These are phyloP conservation scores for Amphimedon queenslandica DNA, from an alignment of 37 sponge, comb jelly and placozoan species.

Conservation along the genomic window DNA sequence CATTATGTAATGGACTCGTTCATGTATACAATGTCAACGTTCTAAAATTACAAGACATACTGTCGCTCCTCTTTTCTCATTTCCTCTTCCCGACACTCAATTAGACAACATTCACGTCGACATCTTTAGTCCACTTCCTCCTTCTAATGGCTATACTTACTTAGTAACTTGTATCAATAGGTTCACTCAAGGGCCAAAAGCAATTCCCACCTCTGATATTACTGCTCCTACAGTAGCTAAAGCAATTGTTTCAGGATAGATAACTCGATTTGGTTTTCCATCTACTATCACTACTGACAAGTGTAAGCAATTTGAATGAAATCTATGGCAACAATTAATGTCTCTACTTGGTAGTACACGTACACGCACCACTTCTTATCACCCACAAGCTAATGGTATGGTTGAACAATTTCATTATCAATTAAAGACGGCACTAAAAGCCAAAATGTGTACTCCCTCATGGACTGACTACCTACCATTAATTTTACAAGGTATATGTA, in stretches of 20 bases:
- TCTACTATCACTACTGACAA: slow-evolving; percentile 21
- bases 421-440: slow-evolving; percentile 10
- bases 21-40: slow-evolving; percentile 20
- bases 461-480: slow-evolving; percentile 17
- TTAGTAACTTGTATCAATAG: slow-evolving; percentile 22
- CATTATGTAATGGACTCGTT: slow-evolving; percentile 3
- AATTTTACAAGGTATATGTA: slow-evolving; percentile 8
- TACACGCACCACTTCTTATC: slow-evolving; percentile 20
- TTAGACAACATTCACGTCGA: too few species aligned
- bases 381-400: slow-evolving; percentile 22
- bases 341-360: background rate
- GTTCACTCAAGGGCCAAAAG: slow-evolving; percentile 18
- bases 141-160: slow-evolving; percentile 7
- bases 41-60: slow-evolving; percentile 16
- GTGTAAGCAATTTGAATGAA: slow-evolving; percentile 10
- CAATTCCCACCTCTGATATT: slow-evolving; percentile 5
- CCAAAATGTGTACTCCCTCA: background rate
- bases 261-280: slow-evolving; percentile 22
- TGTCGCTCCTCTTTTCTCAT: slow-evolving; percentile 7
- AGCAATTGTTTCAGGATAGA: slow-evolving; percentile 13
- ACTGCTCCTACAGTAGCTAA: slow-evolving; percentile 16
- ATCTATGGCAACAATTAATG: slow-evolving; percentile 10
- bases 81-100: too few species aligned
- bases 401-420: slow-evolving; percentile 20
- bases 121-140: slow-evolving; percentile 19